Evolutionary conservation across 2,888 invertebrate species (phyloP).

Genomic region (Athrips mouffetella): DNA sequence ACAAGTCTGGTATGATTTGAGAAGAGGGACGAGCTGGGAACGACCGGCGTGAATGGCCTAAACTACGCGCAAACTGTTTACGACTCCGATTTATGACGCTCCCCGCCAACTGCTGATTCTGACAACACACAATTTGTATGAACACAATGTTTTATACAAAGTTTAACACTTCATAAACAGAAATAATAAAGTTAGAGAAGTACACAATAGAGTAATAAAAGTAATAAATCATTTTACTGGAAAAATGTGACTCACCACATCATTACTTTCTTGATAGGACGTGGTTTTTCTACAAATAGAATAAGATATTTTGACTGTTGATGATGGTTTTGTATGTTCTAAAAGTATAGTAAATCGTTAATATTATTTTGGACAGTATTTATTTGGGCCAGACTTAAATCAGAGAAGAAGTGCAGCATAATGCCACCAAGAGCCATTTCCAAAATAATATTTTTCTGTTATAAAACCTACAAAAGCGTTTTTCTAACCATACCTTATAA

Average conservation of each 20-base stretch:
- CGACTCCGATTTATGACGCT: conserved; percentile 5
- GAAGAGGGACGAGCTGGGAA: conserved; percentile 29
- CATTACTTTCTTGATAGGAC: too few species aligned
- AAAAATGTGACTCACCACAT: background rate
- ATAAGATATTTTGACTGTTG: too few species aligned
- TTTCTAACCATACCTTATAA: too few species aligned
- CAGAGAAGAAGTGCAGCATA: too few species aligned
- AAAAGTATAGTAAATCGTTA: too few species aligned
- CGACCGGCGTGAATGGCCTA: conserved; percentile 41
- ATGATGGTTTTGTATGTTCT: too few species aligned
- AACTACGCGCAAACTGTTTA: conserved; percentile 21
- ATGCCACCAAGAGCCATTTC: too few species aligned
- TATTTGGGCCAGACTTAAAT: too few species aligned
- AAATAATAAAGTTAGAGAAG: background rate
- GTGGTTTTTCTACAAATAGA: too few species aligned
- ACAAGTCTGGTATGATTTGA: conserved; percentile 40
- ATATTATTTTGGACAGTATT: too few species aligned
- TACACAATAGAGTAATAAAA: background rate
- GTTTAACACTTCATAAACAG: background rate
- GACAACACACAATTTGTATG: background rate
- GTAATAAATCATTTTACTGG: background rate
- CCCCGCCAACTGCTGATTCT: background rate
- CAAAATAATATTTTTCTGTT: too few species aligned
- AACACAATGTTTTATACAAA: background rate
- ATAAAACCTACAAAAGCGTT: too few species aligned